Evolutionary conservation across 2,888 invertebrate species (phyloP).

Genomic region (Andrena hattorfiana): DNA sequence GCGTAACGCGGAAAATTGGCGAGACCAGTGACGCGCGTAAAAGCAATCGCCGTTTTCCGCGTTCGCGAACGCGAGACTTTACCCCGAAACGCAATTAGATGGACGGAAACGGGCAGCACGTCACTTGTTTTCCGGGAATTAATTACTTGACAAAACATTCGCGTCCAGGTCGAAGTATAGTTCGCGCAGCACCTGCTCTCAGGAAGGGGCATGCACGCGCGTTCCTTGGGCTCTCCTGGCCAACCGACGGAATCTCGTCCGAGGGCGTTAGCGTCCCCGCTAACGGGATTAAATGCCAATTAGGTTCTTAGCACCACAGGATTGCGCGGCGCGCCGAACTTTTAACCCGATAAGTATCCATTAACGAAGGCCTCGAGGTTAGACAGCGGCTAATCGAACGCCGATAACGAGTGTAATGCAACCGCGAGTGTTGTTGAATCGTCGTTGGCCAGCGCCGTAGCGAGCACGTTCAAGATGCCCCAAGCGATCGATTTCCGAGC

Average conservation of each 20-base stretch:
- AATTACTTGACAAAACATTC: slow-evolving; percentile 36
- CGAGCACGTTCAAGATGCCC: background rate
- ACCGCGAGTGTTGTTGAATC: background rate
- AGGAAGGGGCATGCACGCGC: slow-evolving; percentile 23
- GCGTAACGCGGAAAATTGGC: background rate
- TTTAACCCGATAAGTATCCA: slow-evolving; percentile 79
- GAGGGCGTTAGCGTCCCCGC: slow-evolving; percentile 74
- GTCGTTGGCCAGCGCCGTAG: background rate
- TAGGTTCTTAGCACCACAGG: slow-evolving; percentile 77
- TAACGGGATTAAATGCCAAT: slow-evolving; percentile 81
- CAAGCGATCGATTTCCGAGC: slow-evolving; percentile 26
- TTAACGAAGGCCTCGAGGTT: slow-evolving; percentile 63
- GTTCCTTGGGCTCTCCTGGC: slow-evolving; percentile 11
- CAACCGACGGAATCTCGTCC: slow-evolving; percentile 41
- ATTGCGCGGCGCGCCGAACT: slow-evolving; percentile 75
- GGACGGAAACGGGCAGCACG: background rate
- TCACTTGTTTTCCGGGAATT: slow-evolving; percentile 36
- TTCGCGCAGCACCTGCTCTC: background rate
- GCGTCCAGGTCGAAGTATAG: background rate
- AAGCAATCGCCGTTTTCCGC: background rate
- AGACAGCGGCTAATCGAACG: slow-evolving; percentile 40
- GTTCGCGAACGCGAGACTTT: background rate
- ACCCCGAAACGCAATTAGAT: slow-evolving; percentile 21
- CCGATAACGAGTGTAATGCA: slow-evolving; percentile 29
- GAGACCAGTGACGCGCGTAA: background rate